Conservation (phyloP, 2,797 vertebrate species). For the Scarus forsteni region DNA sequence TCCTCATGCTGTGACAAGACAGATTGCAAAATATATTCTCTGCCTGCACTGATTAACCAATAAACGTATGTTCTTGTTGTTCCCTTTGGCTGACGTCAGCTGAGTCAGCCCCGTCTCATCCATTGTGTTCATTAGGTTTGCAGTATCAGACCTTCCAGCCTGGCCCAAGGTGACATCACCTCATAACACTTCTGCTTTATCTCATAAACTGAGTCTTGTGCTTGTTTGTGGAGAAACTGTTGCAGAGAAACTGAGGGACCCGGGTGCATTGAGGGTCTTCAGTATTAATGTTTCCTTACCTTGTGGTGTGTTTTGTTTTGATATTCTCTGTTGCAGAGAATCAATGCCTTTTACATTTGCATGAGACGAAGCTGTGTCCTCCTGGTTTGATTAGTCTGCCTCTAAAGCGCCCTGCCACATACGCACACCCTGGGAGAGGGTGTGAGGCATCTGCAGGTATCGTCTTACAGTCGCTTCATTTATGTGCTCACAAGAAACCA, state of each 20-base stretch:
- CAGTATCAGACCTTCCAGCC: constrained; percentile 3
- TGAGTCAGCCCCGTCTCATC: constrained; percentile 41
- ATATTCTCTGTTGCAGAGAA: not conserved
- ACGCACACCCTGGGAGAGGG: not conserved
- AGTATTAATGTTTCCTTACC: not conserved
- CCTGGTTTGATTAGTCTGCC: constrained; percentile 18
- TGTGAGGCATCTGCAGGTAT: constrained; percentile 35
- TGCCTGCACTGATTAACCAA: constrained; percentile 9
- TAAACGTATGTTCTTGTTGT: constrained; percentile 16
- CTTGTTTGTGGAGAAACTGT: not conserved
- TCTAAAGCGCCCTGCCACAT: constrained; percentile 6
- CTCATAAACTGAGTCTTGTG: constrained; percentile 13
- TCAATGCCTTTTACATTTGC: constrained; percentile 30
- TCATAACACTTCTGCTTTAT: constrained; percentile 32
- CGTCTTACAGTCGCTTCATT: constrained; percentile 33
- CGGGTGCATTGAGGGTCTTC: not conserved
- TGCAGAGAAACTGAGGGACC: not conserved
- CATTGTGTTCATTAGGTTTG: constrained; percentile 29
- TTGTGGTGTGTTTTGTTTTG: not conserved
- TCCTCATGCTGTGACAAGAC: constrained; percentile 2
- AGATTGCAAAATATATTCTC: constrained; percentile 3
- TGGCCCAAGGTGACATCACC: constrained; percentile 41
- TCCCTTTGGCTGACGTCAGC: constrained; percentile 25
- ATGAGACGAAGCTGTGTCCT: not conserved
- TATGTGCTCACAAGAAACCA: constrained; percentile 24